These are phyloP conservation scores for Coracopsis vasa DNA, from an alignment of 2,113 vertebrate genomes.

Conservation along the genomic window DNA sequence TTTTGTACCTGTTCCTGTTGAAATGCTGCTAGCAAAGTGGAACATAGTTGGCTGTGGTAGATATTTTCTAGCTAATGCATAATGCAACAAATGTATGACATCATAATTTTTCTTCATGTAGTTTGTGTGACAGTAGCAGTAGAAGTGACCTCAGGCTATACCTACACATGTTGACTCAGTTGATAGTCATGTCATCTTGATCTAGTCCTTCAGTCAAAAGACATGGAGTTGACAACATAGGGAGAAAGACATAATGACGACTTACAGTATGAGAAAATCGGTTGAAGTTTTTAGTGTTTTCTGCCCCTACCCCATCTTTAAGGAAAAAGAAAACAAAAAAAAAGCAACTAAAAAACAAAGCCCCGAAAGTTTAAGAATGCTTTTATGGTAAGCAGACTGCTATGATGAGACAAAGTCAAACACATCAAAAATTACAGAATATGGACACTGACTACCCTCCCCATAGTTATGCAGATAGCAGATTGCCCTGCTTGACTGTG, in stretches of 20 bases:
- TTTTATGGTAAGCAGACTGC: not conserved
- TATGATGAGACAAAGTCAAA: not conserved
- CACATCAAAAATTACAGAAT: not conserved
- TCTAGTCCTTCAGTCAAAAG: not conserved
- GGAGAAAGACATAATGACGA: not conserved
- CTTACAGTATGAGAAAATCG: not conserved
- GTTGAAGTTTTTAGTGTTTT: not conserved
- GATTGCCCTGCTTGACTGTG: not conserved
- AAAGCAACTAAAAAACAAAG: no score
- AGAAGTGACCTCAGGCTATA: not conserved
- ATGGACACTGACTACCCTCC: not conserved
- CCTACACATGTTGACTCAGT: not conserved
- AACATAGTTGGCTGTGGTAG: not conserved
- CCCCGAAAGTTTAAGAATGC: not conserved
- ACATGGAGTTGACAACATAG: not conserved
- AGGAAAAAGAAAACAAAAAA: no score
- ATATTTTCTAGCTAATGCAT: not conserved
- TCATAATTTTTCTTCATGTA: not conserved
- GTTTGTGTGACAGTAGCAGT: not conserved
- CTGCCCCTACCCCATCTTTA: no score
- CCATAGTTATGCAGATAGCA: no score
- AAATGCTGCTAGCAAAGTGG: not conserved
- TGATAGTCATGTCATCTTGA: not conserved
- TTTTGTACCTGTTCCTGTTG: not conserved
- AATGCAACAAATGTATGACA: not conserved